A percentile compares a stretch with the other conserved stretches of the same genome.
Conservation (phyloP, 2,113 vertebrate genomes). For the Gavia stellata region DNA sequence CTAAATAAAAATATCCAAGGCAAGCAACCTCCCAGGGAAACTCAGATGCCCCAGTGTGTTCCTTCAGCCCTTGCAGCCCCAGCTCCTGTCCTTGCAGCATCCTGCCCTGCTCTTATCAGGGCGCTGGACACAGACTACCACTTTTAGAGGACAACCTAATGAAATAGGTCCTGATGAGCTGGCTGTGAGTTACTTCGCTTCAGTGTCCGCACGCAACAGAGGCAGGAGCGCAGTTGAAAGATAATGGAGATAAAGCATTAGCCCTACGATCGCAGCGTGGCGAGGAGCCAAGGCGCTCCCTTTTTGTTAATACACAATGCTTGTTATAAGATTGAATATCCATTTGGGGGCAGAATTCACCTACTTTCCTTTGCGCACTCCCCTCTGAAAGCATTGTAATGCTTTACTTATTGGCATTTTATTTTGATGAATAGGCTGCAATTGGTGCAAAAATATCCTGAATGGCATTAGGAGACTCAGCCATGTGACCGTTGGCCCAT, state of each 20-base stretch:
- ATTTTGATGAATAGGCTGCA: slow-evolving; percentile 51
- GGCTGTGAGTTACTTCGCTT: background rate
- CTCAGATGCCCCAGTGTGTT: background rate
- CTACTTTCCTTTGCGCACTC: background rate
- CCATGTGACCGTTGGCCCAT: background rate
- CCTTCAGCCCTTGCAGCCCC: background rate
- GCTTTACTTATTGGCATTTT: slow-evolving; percentile 51
- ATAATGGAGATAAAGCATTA: slow-evolving; percentile 31
- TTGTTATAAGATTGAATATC: slow-evolving; percentile 61
- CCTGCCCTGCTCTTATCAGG: background rate
- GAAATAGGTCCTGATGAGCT: background rate
- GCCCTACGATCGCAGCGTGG: background rate
- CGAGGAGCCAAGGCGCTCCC: slow-evolving; percentile 21
- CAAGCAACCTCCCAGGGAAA: background rate
- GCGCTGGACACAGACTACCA: background rate
- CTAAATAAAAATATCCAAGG: background rate
- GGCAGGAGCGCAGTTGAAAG: background rate
- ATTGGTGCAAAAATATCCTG: slow-evolving; percentile 36
- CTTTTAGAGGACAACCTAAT: background rate
- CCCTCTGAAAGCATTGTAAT: slow-evolving; percentile 21
- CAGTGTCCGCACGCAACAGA: background rate
- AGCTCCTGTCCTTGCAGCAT: background rate
- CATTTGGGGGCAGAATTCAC: slow-evolving; percentile 69
- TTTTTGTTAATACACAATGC: background rate
- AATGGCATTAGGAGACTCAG: background rate